Conservation (phyloP, 2,797 vertebrate genomes). For the Pteropus rufus region DNA sequence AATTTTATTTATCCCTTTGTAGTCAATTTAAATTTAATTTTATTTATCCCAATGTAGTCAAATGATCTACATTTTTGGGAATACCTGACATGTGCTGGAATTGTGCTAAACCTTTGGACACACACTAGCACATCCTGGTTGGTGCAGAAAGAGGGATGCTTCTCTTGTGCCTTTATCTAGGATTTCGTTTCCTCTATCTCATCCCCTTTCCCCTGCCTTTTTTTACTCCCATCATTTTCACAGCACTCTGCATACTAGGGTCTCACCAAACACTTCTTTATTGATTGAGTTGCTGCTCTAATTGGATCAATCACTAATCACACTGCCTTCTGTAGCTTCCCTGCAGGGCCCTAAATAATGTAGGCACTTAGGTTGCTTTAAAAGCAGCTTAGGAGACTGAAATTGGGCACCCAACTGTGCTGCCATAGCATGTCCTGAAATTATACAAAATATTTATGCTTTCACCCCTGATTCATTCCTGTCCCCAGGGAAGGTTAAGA, state of each 20-base stretch:
- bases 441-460: conserved; percentile 5
- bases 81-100: neutral
- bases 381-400: conserved; percentile 43
- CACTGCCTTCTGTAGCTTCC: neutral
- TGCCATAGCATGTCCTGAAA: neutral
- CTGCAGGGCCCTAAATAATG: conserved; percentile 42
- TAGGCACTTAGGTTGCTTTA: neutral
- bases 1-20: neutral
- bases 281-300: conserved; percentile 7
- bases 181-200: neutral
- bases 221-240: neutral
- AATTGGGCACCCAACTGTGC: neutral
- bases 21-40: neutral
- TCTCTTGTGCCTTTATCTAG: neutral
- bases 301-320: conserved; percentile 48
- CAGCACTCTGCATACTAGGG: neutral
- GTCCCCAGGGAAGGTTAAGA: neutral
- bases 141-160: too few species aligned
- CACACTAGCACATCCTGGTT: rapidly evolving
- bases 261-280: neutral
- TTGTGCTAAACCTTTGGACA: neutral
- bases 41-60: neutral
- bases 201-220: neutral
- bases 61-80: too few species aligned
- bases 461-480: neutral